phyloP scores from a whole-genome alignment of 2,888 invertebrate genomes.

The Neocrepidodera transversa region DNA sequence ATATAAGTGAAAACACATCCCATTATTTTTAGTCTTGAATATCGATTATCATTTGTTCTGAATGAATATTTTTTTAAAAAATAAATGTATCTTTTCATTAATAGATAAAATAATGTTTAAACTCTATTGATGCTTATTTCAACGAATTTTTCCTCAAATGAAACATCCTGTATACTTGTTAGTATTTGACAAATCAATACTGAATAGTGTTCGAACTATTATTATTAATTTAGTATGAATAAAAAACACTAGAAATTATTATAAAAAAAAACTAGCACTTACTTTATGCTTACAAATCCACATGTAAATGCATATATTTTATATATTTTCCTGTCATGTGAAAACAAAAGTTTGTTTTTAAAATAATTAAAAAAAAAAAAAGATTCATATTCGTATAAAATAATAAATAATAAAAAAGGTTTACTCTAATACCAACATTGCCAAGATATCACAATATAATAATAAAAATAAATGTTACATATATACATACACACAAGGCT shows the following conservation, averaged over 20 bases:
- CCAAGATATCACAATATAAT: conserved; percentile 50
- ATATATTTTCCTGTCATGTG: not conserved
- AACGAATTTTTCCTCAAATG: too few relatives aligned
- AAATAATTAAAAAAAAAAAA: conserved; percentile 27
- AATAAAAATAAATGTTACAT: conserved; percentile 46
- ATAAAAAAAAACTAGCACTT: too few relatives aligned
- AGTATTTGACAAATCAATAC: not conserved
- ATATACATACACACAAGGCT: conserved; percentile 39
- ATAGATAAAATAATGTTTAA: too few relatives aligned
- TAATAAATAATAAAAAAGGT: conserved; percentile 43
- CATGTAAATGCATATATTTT: not conserved
- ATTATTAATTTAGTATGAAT: not conserved
- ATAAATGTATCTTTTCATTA: too few relatives aligned
- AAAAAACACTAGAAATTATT: too few relatives aligned
- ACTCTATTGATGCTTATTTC: too few relatives aligned
- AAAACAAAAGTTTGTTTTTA: conserved; percentile 18
- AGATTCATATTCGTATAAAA: conserved; percentile 30
- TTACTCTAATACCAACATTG: conserved; percentile 51
- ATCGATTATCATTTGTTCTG: too few relatives aligned
- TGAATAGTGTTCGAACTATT: not conserved
- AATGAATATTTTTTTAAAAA: too few relatives aligned
- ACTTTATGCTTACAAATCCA: not conserved
- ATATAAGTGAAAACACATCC: too few relatives aligned
- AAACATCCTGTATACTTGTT: not conserved
- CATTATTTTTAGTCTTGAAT: too few relatives aligned